Evolutionary conservation across 1,140 invertebrate genomes (phyloP).

Genomic region (Bradysia coprophila): DNA sequence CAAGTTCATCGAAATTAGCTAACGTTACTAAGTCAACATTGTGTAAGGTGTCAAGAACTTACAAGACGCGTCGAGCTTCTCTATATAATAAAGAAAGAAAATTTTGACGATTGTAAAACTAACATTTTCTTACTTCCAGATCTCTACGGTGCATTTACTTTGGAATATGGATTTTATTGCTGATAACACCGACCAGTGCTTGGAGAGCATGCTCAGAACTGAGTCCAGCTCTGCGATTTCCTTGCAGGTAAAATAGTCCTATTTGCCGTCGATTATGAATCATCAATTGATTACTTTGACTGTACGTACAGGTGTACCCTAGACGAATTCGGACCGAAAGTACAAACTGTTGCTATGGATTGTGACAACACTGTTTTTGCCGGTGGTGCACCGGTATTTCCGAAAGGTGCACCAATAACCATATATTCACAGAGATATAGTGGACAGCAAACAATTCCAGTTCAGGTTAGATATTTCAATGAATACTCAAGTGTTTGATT

Average conservation of each 20-base stretch:
- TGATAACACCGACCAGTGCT: background rate
- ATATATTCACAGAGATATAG: conserved; percentile 55
- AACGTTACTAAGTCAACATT: no score
- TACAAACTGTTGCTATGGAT: conserved; percentile 35
- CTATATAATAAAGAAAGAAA: no score
- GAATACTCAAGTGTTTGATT: background rate
- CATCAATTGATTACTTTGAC: background rate
- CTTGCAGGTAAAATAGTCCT: conserved; percentile 18
- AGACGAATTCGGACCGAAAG: conserved; percentile 20
- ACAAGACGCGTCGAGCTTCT: no score
- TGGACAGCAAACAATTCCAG: conserved; percentile 60
- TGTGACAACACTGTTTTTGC: conserved; percentile 69
- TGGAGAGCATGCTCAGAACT: conserved; percentile 24
- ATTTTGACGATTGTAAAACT: no score
- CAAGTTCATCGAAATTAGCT: no score
- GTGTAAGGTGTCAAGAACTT: no score
- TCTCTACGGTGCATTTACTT: no score
- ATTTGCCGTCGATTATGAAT: background rate
- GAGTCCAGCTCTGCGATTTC: conserved; percentile 19
- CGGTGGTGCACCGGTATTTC: conserved; percentile 48
- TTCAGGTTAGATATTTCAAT: conserved; percentile 30
- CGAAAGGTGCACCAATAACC: conserved; percentile 53
- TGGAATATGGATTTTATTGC: no score
- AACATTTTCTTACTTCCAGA: no score
- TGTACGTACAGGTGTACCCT: conserved; percentile 18